Conservation (phyloP, 2,888 invertebrate genomes). For the Sturmia bella region DNA sequence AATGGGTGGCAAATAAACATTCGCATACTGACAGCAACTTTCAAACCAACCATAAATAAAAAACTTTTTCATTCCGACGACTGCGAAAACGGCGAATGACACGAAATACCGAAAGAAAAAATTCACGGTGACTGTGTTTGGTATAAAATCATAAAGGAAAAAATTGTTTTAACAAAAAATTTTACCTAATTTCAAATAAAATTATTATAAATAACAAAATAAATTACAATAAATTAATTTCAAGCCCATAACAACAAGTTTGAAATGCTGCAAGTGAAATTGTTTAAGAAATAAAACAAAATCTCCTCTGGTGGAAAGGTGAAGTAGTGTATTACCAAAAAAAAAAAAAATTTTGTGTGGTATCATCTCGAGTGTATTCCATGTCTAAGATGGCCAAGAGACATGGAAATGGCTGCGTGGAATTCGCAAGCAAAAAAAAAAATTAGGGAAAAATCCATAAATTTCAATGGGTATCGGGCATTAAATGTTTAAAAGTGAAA, state of each 20-base stretch:
- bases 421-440: conserved; percentile 13
- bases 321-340: conserved; percentile 37
- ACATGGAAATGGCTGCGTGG: conserved; percentile 53
- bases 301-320: conserved; percentile 51
- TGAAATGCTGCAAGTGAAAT: conserved; percentile 41
- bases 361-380: conserved; percentile 51
- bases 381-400: conserved; percentile 49
- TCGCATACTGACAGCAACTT: conserved; percentile 78
- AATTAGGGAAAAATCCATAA: conserved; percentile 49
- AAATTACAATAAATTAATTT: conserved; percentile 24
- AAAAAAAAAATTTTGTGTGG: conserved; percentile 33
- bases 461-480: conserved; percentile 4
- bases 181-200: conserved; percentile 40
- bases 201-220: conserved; percentile 44
- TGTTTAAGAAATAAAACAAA: conserved; percentile 22
- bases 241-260: conserved; percentile 39
- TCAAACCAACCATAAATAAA: conserved; percentile 81
- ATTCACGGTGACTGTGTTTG: conserved; percentile 70
- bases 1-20: conserved; percentile 77
- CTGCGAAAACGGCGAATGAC: conserved; percentile 79
- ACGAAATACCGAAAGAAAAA: conserved; percentile 75
- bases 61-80: conserved; percentile 82
- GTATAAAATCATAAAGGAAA: conserved; percentile 55
- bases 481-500: conserved; percentile 1
- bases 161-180: conserved; percentile 50